A percentile compares a stretch with the other conserved stretches of the same genome.
phyloP scores from a whole-genome alignment of 2,888 invertebrate genomes.

The Nymphalis polychloros region DNA sequence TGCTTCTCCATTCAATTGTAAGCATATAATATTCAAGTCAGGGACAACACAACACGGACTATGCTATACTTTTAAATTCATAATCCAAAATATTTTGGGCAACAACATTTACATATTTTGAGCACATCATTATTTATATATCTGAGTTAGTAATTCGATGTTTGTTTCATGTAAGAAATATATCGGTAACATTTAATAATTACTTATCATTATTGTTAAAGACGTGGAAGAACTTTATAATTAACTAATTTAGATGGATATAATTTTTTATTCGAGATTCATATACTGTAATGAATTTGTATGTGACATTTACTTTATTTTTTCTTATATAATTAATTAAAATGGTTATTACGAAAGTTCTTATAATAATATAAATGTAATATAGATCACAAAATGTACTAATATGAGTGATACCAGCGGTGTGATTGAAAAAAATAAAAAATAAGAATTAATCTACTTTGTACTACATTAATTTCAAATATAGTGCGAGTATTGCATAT shows the following conservation, averaged over 20 bases:
- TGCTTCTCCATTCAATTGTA: conserved; percentile 35
- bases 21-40: conserved; percentile 46
- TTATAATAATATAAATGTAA: conserved; percentile 6
- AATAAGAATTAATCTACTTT: neutral
- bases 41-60: conserved; percentile 76
- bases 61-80: conserved; percentile 45
- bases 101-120: conserved; percentile 23
- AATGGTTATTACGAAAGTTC: neutral
- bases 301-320: neutral
- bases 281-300: neutral
- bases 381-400: conserved; percentile 3
- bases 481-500: neutral
- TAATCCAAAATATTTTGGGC: conserved; percentile 44
- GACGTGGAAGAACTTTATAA: conserved; percentile 3
- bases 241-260: neutral
- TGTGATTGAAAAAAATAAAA: neutral
- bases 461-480: neutral
- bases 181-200: conserved; percentile 9
- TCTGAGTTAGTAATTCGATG: conserved; percentile 10
- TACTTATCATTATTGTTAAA: neutral
- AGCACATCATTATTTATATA: conserved; percentile 8
- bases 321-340: neutral
- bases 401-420: neutral
- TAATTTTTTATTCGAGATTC: neutral
- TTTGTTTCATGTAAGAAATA: neutral